Evolutionary conservation across 2,888 invertebrate genomes (phyloP).

Genomic region (Andrena chrysosceles): DNA sequence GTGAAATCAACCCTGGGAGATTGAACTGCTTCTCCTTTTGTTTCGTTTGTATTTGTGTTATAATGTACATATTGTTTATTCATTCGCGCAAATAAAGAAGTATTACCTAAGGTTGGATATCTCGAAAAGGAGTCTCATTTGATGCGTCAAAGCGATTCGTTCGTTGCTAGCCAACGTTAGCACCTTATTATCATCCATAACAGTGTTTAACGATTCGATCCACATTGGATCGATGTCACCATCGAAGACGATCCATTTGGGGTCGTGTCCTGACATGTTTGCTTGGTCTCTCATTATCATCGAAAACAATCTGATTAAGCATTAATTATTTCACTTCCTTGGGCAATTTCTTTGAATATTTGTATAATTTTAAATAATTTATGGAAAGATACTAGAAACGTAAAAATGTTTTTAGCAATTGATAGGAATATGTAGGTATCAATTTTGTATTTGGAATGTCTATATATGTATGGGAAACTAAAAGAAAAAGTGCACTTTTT

Average conservation of each 20-base stretch:
- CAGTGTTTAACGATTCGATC: conserved; percentile 98
- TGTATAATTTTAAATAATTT: no score
- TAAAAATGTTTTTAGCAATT: no score
- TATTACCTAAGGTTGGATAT: conserved; percentile 90
- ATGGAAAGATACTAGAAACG: no score
- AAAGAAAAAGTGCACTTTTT: no score
- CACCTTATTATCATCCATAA: conserved; percentile 99
- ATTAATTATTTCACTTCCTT: not conserved
- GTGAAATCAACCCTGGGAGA: no score
- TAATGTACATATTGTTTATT: no score
- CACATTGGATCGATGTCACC: conserved; percentile 99
- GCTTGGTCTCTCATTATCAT: conserved; percentile 97
- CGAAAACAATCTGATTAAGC: conserved; percentile 91
- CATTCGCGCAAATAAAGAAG: not conserved
- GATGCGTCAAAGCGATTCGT: conserved; percentile 94
- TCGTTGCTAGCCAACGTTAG: conserved; percentile 97
- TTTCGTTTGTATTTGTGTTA: no score
- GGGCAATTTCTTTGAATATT: not conserved
- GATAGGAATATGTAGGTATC: no score
- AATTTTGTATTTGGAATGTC: no score
- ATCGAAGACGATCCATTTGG: conserved; percentile 98
- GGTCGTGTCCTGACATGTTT: conserved; percentile 93
- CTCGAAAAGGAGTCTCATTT: conserved; percentile 97
- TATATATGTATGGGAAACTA: no score
- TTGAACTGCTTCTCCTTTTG: no score